Evolutionary conservation across 2,797 vertebrate genomes (phyloP), one percentile per base, ranked within the genome.

Genomic region (Salmo trutta): DNA sequence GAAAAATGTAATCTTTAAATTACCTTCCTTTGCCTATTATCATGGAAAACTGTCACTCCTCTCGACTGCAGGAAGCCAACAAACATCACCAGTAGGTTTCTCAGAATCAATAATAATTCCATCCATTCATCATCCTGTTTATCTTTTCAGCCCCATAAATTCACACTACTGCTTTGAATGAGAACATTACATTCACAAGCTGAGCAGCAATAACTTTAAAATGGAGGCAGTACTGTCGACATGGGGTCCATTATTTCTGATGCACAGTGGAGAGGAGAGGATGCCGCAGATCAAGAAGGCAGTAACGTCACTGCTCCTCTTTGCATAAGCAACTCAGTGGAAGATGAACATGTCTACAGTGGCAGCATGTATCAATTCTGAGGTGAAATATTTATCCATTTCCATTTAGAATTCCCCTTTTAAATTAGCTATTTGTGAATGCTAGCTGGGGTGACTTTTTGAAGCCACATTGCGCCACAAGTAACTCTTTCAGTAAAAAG

Each of bases 371-470:
- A 91, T 94, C 89, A 90, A 91, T 87, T 83, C 66, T 62, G 82
- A 92, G 86, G 93, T 94, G 85, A 94, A 95, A 95, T 94, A 95
- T 94, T 93, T 87, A 94, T 94, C 80, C 3, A 86, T 82, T 91
- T 90, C 82, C 83, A 94, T 93, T 93, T 92, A 91, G 90, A 92
- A 95, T 94, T 94, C 93, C 81, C 90, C 93, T 94, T 94, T 94
- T 86, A 94, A 93, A 91, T 85, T 76, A 88, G 85, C 86, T 91
- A 88, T 93, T 93, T 92, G 90, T 89, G 88, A 89, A 90, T 78
- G 78, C 80, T 80, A 78, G 84, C 87, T 86, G 77, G 87, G 87
- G 85, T 52, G 79, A 82, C 76, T 85, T 90, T 93, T 94, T 94
- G 91, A 94, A 92, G 90, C 86, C 17, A 77, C 80, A 73, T 79